Base-by-base conservation (phyloP, 2,113 vertebrate species). In the Heteronetta atricapilla region DNA sequence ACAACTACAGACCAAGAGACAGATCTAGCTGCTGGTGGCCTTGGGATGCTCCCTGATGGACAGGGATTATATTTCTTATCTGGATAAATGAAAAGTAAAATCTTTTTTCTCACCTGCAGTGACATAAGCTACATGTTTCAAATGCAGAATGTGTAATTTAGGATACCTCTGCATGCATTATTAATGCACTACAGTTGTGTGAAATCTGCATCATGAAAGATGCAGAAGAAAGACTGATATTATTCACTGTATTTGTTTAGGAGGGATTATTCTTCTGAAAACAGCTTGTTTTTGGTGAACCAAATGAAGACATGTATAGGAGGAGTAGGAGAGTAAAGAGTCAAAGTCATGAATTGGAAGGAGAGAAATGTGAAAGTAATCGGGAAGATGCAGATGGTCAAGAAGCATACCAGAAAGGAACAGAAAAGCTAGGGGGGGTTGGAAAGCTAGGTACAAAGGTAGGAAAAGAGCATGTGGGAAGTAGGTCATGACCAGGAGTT, bases 271-370 rank as follows among this genome's bases (percentile, higher is more conserved):
- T 81, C 3, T 76, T 76, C 20, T 56, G 86, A 58, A 56, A 93
- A 33, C 17, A 81, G 56, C 4, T 55, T 72, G 20, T 22, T 18
- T 90, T 92, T 42, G 42, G 34, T 81, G 82, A 78, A 91, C 42
- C 42, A 83, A 83, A 85, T 11, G 72, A n/a, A 86, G 0, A 33
- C 0, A 0, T 2, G 3, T 18, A 9, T 21, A 50, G 46, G 73
- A 50, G 46, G 73, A 86, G 26, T 34, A n/a, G 4, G 26, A 84
- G 21, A 72, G 36, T 23, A 62, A 86, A 36, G 42, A 36, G 50
- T 36, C 7, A 58, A 46, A 34, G 4, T 22, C 16, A 25, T 33
- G 36, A 81, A 36, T 5, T 12, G 42, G 66, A 76, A 38, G 31
- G 25, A 60, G 10, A 50, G 21, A 81, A 82, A 34, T 4, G 13